Evolutionary conservation across 2,797 vertebrate species (phyloP).

Genomic region (Myotis pilosus): DNA sequence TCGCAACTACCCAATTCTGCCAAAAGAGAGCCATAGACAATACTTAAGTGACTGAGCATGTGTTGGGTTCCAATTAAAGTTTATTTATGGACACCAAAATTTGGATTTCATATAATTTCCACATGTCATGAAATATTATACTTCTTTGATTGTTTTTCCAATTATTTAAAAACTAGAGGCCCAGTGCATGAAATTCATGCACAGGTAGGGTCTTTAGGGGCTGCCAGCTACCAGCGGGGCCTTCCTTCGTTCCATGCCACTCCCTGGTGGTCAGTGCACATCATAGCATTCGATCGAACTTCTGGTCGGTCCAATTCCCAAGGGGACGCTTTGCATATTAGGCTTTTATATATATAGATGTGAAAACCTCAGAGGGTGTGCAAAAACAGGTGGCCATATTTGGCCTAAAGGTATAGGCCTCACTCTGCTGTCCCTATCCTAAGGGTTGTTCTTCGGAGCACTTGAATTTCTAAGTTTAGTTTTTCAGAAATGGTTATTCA

Average conservation of each 20-base stretch:
- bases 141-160: neutral
- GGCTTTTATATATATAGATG: neutral
- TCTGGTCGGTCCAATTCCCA: too few species aligned
- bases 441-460: neutral
- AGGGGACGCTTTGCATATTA: too few species aligned
- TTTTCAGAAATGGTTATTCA: neutral
- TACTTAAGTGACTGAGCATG: neutral
- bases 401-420: neutral
- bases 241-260: too few species aligned
- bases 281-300: too few species aligned
- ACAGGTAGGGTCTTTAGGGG: too few species aligned
- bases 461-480: conserved; percentile 21
- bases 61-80: neutral
- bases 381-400: neutral
- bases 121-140: neutral
- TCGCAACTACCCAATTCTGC: neutral
- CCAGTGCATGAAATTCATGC: too few species aligned
- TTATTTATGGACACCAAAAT: conserved; percentile 11
- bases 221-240: too few species aligned
- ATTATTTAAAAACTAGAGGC: neutral
- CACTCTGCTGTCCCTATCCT: neutral
- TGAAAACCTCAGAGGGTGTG: neutral
- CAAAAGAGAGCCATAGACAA: neutral
- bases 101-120: conserved; percentile 7
- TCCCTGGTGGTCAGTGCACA: too few species aligned